A percentile compares a stretch with the other conserved stretches of the same genome.
Evolutionary conservation across 2,113 vertebrate species (phyloP).

Genomic region (Peromyscus californicus): DNA sequence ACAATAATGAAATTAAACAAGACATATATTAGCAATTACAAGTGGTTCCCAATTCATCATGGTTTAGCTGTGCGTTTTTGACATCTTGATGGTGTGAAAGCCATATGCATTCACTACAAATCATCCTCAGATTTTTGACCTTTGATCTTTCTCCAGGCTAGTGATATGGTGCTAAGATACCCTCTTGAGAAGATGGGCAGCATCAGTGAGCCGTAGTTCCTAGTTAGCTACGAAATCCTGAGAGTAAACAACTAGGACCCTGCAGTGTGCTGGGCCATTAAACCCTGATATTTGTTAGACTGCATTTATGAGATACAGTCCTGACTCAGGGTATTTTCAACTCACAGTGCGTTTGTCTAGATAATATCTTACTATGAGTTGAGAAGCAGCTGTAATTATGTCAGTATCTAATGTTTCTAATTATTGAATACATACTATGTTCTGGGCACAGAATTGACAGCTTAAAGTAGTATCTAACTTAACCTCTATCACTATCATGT

Average conservation of each 20-base stretch:
- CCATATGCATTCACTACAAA: not conserved
- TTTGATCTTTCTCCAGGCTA: not conserved
- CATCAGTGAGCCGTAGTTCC: not conserved
- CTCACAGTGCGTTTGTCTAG: not conserved
- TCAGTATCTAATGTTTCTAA: constrained; percentile 18
- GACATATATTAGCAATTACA: constrained; percentile 10
- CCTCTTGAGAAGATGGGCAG: not conserved
- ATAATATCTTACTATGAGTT: not conserved
- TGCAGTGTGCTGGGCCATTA: not conserved
- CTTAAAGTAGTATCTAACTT: constrained; percentile 19
- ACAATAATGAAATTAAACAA: constrained; percentile 3
- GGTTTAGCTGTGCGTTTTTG: not conserved
- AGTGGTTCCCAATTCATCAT: not conserved
- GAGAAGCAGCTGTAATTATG: not conserved
- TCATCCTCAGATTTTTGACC: not conserved
- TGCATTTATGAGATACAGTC: not conserved
- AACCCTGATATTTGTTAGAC: not conserved
- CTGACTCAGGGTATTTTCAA: not conserved
- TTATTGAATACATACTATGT: constrained; percentile 7
- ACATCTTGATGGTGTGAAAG: not conserved
- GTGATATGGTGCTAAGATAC: not conserved
- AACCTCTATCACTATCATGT: not conserved
- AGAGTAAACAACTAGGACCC: not conserved
- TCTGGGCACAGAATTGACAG: constrained; percentile 6
- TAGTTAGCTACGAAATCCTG: not conserved